Percentiles rank a stretch among this genome's conserved stretches.
phyloP scores from a whole-genome alignment of 2,113 vertebrate genomes.

The Sorex fumeus region DNA sequence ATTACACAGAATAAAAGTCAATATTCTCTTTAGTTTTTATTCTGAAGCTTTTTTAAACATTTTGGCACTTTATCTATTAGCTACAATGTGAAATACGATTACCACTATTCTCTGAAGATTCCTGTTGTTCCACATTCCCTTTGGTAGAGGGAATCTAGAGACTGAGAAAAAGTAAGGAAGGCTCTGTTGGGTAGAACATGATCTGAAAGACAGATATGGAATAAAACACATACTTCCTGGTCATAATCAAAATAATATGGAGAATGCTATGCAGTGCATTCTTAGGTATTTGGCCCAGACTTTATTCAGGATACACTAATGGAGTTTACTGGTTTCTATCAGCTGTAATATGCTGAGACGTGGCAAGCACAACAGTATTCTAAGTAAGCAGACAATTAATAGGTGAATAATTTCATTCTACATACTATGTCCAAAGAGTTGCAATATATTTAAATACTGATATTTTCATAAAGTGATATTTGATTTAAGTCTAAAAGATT shows the following conservation, averaged over 20 bases:
- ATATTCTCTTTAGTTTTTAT: background rate
- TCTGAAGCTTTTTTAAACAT: background rate
- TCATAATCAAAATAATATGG: background rate
- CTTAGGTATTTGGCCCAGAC: background rate
- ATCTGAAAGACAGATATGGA: slow-evolving; percentile 24
- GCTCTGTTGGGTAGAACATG: background rate
- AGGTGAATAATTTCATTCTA: slow-evolving; percentile 56
- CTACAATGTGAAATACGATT: background rate
- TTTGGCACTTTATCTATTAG: background rate
- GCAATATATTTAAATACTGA: slow-evolving; percentile 22
- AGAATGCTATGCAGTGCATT: background rate
- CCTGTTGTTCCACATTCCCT: background rate
- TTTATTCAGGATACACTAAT: slow-evolving; percentile 16
- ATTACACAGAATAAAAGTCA: background rate
- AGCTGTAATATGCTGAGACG: background rate
- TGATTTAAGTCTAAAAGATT: slow-evolving; percentile 64
- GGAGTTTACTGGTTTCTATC: slow-evolving; percentile 8
- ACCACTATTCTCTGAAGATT: background rate
- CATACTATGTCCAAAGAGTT: slow-evolving; percentile 39
- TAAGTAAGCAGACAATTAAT: slow-evolving; percentile 42
- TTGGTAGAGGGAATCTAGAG: background rate
- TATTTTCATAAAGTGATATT: slow-evolving; percentile 64
- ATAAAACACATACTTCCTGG: slow-evolving; percentile 26
- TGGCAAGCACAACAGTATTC: background rate
- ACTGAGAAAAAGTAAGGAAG: background rate